phyloP scores from a whole-genome alignment of 2,113 vertebrate genomes.

The Odontesthes bonariensis region DNA sequence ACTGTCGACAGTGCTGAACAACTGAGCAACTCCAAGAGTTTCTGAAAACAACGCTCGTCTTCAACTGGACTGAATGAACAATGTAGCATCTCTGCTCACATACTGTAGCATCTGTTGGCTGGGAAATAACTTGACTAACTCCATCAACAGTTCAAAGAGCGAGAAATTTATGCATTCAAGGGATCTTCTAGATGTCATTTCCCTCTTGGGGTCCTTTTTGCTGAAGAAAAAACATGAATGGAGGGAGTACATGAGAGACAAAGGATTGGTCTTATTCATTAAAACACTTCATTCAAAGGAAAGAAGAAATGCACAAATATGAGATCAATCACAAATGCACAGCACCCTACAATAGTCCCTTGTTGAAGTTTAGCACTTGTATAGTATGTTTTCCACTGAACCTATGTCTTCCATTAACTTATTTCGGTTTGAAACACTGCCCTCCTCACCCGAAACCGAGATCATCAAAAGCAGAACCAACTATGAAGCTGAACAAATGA shows the following conservation, averaged over 20 bases:
- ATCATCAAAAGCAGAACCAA: conserved; percentile 46
- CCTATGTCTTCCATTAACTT: conserved; percentile 78
- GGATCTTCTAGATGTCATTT: conserved; percentile 77
- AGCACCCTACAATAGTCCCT: conserved; percentile 14
- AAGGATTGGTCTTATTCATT: conserved; percentile 54
- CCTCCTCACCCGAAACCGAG: conserved; percentile 44
- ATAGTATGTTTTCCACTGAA: conserved; percentile 63
- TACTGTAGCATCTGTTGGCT: conserved; percentile 86
- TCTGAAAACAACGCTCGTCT: conserved; percentile 44
- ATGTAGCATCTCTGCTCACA: conserved; percentile 88
- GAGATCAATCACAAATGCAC: background rate
- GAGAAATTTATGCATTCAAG: conserved; percentile 77
- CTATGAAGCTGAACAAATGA: conserved; percentile 43
- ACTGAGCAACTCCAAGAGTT: conserved; percentile 69
- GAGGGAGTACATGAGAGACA: conserved; percentile 72
- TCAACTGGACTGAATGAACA: conserved; percentile 77
- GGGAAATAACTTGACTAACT: conserved; percentile 76
- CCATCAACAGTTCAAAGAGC: conserved; percentile 70
- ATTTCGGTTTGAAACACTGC: conserved; percentile 67
- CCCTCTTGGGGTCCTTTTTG: conserved; percentile 65
- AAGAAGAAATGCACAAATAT: conserved; percentile 31
- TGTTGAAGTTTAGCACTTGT: conserved; percentile 63
- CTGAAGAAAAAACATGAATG: conserved; percentile 43
- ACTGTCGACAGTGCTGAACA: conserved; percentile 60
- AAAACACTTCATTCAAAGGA: conserved; percentile 32